Conservation (phyloP, 1,140 invertebrate genomes). For the Riptortus pedestris region DNA sequence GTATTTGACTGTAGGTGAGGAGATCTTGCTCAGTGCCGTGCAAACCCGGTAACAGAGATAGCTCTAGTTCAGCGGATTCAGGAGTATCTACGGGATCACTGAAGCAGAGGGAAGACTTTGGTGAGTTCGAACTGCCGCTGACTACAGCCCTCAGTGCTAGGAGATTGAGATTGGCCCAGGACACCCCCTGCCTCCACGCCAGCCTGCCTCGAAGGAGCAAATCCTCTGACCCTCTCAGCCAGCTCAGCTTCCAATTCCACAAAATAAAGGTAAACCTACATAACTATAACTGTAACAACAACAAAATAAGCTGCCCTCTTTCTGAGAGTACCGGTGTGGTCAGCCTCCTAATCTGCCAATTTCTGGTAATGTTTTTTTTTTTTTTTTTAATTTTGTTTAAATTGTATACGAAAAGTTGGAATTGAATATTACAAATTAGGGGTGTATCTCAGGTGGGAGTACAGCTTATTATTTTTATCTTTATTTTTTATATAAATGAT, state of each 20-base stretch:
- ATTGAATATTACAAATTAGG: too few relatives aligned
- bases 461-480: too few relatives aligned
- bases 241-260: constrained; percentile 59
- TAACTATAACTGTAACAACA: too few relatives aligned
- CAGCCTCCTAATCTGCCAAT: too few relatives aligned
- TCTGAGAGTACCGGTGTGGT: too few relatives aligned
- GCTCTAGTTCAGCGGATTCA: constrained; percentile 74
- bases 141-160: constrained; percentile 45
- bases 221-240: constrained; percentile 58
- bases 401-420: too few relatives aligned
- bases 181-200: constrained; percentile 45
- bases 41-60: constrained; percentile 64
- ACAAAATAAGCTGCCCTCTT: too few relatives aligned
- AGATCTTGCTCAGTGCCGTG: constrained; percentile 71
- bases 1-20: constrained; percentile 48
- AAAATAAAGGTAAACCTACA: constrained; percentile 38
- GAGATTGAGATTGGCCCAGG: constrained; percentile 35
- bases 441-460: too few relatives aligned
- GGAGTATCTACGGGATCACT: constrained; percentile 64
- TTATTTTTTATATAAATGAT: too few relatives aligned
- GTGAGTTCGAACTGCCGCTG: constrained; percentile 56
- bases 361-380: too few relatives aligned
- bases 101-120: constrained; percentile 49
- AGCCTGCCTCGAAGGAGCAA: constrained; percentile 61
- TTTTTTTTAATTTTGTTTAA: too few relatives aligned